A percentile compares a stretch with the other conserved stretches of the same genome.
Conservation (phyloP, 2,797 vertebrate species). For the Benthosema pterotum region DNA sequence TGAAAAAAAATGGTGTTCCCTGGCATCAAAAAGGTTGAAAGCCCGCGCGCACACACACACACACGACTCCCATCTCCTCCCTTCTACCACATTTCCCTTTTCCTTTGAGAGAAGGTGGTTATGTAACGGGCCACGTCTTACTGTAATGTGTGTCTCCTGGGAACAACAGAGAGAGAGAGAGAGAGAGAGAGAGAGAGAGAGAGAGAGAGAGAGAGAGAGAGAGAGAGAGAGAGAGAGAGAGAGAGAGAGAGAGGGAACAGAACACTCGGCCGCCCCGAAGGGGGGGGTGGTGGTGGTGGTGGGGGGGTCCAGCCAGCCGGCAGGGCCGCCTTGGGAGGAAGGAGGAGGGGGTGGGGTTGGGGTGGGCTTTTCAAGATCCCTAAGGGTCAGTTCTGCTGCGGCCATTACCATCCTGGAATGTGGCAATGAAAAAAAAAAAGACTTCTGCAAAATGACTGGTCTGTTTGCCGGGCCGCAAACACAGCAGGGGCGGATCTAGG, state of each 20-base stretch:
- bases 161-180: slow-evolving; percentile 26
- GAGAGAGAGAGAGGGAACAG: not conserved
- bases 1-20: too few relatives aligned
- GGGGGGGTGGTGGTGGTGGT: slow-evolving; percentile 17
- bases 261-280: not conserved
- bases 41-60: slow-evolving; percentile 13
- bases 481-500: too few relatives aligned
- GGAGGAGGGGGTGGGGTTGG: slow-evolving; percentile 8
- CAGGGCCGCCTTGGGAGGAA: not conserved
- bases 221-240: slow-evolving; percentile 18
- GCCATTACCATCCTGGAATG: slow-evolving; percentile 40
- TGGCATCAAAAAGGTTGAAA: too few relatives aligned
- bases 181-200: slow-evolving; percentile 17
- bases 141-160: slow-evolving; percentile 64
- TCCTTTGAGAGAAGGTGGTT: slow-evolving; percentile 61
- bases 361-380: slow-evolving; percentile 15
- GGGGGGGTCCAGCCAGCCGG: slow-evolving; percentile 21
- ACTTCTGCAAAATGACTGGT: slow-evolving; percentile 7
- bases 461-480: too few relatives aligned
- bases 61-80: not conserved
- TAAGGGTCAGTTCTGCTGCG: not conserved
- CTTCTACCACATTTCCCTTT: slow-evolving; percentile 75
- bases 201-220: slow-evolving; percentile 14
- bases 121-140: slow-evolving; percentile 72
- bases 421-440: slow-evolving; percentile 8